A percentile compares a stretch with the other conserved stretches of the same genome.
phyloP scores from a whole-genome alignment of 1,140 invertebrate genomes.

The Acromyrmex charruanus region DNA sequence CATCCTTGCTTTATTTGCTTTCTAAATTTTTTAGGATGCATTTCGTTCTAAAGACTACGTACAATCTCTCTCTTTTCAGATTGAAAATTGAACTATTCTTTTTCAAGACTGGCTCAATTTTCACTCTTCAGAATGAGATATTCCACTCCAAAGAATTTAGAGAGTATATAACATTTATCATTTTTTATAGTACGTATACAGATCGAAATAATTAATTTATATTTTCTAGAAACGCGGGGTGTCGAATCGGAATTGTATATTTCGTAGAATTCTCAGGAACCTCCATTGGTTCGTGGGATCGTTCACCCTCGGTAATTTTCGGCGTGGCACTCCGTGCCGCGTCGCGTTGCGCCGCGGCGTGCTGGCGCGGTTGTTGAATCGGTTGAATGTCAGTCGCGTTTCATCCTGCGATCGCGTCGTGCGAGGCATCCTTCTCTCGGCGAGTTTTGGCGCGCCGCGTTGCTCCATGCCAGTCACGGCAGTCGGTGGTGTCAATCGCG shows the following conservation, averaged over 20 bases:
- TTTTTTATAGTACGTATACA: neutral
- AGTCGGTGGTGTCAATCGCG: neutral
- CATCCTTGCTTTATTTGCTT: no score
- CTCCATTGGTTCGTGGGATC: conserved; percentile 26
- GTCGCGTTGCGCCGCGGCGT: neutral
- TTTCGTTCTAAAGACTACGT: no score
- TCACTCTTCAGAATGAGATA: no score
- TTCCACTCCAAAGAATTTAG: no score
- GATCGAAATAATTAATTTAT: neutral
- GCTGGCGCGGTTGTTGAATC: neutral
- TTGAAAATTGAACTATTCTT: no score
- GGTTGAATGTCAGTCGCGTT: conserved; percentile 38
- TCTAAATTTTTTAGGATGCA: no score
- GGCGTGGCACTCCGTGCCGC: conserved; percentile 3
- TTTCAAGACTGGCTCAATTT: no score
- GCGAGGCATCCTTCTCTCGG: neutral
- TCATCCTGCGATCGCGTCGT: conserved; percentile 49
- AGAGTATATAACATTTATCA: no score
- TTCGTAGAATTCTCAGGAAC: neutral
- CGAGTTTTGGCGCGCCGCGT: conserved; percentile 15
- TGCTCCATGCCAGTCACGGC: neutral
- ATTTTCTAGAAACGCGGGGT: neutral
- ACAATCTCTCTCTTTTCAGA: no score
- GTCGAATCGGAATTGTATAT: neutral
- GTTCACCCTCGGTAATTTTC: conserved; percentile 49